These are phyloP conservation scores for Nematolebias whitei DNA, from an alignment of 2,113 vertebrate genomes.

Conservation along the genomic window DNA sequence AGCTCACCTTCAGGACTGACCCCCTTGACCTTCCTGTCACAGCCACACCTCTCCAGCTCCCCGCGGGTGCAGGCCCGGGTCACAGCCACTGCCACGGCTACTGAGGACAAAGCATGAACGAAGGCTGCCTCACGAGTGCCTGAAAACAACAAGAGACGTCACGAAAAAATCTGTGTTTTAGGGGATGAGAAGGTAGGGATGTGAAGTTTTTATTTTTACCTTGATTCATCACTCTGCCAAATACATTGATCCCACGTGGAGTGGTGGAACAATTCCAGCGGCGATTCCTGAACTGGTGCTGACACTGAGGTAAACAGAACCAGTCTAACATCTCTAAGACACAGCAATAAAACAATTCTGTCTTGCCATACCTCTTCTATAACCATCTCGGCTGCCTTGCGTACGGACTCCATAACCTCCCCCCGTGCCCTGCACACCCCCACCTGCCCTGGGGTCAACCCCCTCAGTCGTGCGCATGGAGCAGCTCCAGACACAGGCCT, in stretches of 20 bases:
- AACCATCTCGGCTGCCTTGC: constrained; percentile 77
- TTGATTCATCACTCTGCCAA: constrained; percentile 80
- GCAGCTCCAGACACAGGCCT: constrained; percentile 66
- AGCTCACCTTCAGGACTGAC: constrained; percentile 81
- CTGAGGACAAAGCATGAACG: constrained; percentile 75
- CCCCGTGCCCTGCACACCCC: constrained; percentile 72
- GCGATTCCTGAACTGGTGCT: constrained; percentile 79
- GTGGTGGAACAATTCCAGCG: constrained; percentile 84
- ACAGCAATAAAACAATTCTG: not conserved
- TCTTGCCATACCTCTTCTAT: constrained; percentile 75
- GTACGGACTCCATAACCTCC: constrained; percentile 82
- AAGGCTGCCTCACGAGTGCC: constrained; percentile 80
- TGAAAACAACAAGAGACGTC: constrained; percentile 42
- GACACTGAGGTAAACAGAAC: constrained; percentile 65
- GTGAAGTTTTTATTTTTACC: constrained; percentile 60
- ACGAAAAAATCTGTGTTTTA: not conserved
- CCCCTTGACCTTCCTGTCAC: constrained; percentile 78
- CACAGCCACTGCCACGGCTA: constrained; percentile 77
- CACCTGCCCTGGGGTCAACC: constrained; percentile 81
- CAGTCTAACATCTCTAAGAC: not conserved
- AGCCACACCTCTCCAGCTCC: constrained; percentile 83
- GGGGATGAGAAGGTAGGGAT: not conserved
- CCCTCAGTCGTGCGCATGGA: constrained; percentile 74
- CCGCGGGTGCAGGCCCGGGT: constrained; percentile 79
- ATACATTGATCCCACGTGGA: constrained; percentile 82